These are phyloP conservation scores for Exaiptasia diaphana DNA, from an alignment of 64 coral and sea anemone genomes.

Conservation along the genomic window DNA sequence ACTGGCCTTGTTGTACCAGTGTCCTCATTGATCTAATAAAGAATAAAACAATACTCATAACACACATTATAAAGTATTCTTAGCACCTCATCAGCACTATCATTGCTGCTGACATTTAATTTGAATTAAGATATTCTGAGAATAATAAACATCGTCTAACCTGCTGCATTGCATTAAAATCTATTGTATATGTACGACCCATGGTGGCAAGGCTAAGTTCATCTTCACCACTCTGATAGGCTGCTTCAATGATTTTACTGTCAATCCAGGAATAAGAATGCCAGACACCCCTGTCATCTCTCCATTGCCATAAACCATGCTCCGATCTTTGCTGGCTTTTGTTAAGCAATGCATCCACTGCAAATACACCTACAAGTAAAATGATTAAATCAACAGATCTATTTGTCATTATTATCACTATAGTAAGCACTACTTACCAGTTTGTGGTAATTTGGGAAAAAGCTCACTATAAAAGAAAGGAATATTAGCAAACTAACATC, in stretches of 20 bases:
- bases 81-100: neutral
- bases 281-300: slow-evolving; percentile 93
- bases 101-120: neutral
- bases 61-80: neutral
- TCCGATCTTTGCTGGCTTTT: slow-evolving; percentile 78
- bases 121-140: neutral
- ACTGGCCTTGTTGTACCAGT: slow-evolving; percentile 94
- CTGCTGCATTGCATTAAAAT: slow-evolving; percentile 98
- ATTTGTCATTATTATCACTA: too few relatives aligned
- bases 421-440: slow-evolving; percentile 56
- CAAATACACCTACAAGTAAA: slow-evolving; percentile 65
- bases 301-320: slow-evolving; percentile 95
- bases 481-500: neutral
- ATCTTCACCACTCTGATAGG: slow-evolving; percentile 93
- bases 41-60: neutral
- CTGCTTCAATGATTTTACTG: slow-evolving; percentile 96
- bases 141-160: neutral
- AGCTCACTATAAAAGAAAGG: slow-evolving; percentile 68
- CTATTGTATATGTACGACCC: slow-evolving; percentile 94
- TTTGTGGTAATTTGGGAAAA: slow-evolving; percentile 78
- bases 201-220: slow-evolving; percentile 88
- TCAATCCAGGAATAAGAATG: slow-evolving; percentile 99
- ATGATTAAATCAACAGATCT: neutral
- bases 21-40: slow-evolving; percentile 88
- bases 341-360: slow-evolving; percentile 73